Evolutionary conservation across 2,888 invertebrate genomes (phyloP), one percentile per base, ranked within the genome.

Genomic region (Mesorhabditis spiculigera): DNA sequence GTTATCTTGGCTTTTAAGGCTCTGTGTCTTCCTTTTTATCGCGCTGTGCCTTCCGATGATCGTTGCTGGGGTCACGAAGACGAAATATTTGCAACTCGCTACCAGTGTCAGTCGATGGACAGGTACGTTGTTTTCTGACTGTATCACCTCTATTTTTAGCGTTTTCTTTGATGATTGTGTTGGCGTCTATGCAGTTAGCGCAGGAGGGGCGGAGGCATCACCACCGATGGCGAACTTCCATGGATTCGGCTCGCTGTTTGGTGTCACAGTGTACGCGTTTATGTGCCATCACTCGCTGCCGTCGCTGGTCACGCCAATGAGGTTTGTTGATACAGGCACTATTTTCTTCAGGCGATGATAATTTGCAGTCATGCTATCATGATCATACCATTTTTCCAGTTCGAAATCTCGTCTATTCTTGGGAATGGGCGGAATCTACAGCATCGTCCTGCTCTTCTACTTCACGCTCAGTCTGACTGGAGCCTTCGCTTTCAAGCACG

Each of bases 201-300:
- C 72, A 89, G 68, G 91, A 91, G 89, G 91, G 13, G 87, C 87
- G 65, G 89, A 90, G 83, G 93, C 92, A 10, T 89, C 89, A 72
- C 95, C 95, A 0, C 89, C 89, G 0, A 88, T 90, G 0, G 91
- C 91, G 62, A 91, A 91, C 86, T 86, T 93, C 67, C 88, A 90
- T 58, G 90, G 92, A 28, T 89, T 94, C 78, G 96, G 96, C 4
- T 91, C 92, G 6, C 89, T 98, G 45, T 94, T 97, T 87, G 97
- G 96, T 6, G 93, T 93, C 45, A 76, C 62, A 93, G 93, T 97
- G 10, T 97, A 98, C 87, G 94, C 96, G 64, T 98, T 98, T 89
- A 98, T 98, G 97, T 97, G 97, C 86, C 97, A 98, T 86, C 97
- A 98, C 87, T 96, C 95, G 0, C 88, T 98, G 45, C 97, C 97